Conservation (phyloP, 2,797 vertebrate species). For the Gallinago solitaria region DNA sequence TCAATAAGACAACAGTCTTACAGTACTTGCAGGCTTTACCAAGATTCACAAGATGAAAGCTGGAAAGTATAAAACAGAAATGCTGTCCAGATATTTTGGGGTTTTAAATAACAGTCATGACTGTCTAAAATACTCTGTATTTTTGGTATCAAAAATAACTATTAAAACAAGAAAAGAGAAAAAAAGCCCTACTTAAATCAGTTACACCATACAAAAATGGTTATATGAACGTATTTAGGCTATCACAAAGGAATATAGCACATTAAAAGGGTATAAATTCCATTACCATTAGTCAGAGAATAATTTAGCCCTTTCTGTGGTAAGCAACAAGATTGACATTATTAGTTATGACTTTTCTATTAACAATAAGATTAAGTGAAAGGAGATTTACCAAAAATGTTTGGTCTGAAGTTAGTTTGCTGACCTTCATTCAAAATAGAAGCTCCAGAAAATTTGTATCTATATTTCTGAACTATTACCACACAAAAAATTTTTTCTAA, state of each 20-base stretch:
- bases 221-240: background rate
- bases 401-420: background rate
- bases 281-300: background rate
- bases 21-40: background rate
- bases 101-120: background rate
- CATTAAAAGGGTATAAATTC: background rate
- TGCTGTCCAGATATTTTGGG: background rate
- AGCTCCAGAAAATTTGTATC: background rate
- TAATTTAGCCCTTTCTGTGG: background rate
- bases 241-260: background rate
- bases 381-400: background rate
- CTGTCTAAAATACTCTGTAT: background rate
- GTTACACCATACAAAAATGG: background rate
- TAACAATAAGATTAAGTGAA: background rate
- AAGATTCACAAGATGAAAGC: background rate
- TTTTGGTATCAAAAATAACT: background rate
- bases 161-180: background rate
- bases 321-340: background rate
- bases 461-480: background rate
- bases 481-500: background rate
- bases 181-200: background rate
- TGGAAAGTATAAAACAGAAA: background rate
- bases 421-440: background rate
- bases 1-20: background rate
- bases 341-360: background rate